These are phyloP conservation scores for Orussus abietinus DNA, from an alignment of 1,140 invertebrate species.

Conservation along the genomic window DNA sequence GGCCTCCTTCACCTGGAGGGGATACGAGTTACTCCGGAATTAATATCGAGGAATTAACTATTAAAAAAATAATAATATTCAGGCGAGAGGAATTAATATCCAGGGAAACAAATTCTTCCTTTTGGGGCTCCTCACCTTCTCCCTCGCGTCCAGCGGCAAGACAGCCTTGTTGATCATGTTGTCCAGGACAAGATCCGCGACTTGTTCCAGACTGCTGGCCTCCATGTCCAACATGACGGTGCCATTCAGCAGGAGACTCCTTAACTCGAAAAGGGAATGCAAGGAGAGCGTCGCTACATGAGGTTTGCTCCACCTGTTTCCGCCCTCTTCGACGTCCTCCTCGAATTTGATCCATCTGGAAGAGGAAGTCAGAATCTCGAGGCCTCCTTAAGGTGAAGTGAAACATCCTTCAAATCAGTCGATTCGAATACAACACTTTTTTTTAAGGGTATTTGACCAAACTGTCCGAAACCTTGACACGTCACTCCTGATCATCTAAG, in stretches of 20 bases:
- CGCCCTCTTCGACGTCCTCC: conserved; percentile 91
- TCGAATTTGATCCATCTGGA: conserved; percentile 91
- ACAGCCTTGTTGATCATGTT: conserved; percentile 82
- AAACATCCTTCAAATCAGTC: no score
- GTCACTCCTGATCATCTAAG: no score
- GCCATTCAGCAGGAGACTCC: conserved; percentile 83
- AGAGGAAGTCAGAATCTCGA: no score
- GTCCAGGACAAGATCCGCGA: conserved; percentile 87
- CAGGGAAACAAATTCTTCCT: no score
- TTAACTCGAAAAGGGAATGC: conserved; percentile 85
- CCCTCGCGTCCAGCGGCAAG: conserved; percentile 70
- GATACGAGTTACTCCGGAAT: no score
- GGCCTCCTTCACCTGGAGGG: conserved; percentile 70
- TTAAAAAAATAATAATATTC: conserved; percentile 4
- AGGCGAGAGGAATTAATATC: no score
- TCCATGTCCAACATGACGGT: conserved; percentile 91
- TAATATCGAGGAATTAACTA: no score
- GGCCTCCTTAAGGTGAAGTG: no score
- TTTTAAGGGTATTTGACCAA: no score
- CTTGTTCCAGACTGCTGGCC: conserved; percentile 76
- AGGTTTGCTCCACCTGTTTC: conserved; percentile 92
- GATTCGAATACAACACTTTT: no score
- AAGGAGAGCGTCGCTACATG: conserved; percentile 89
- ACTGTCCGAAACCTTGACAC: no score
- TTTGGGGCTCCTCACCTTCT: conserved; percentile 65